Base-by-base conservation (phyloP, 2,797 vertebrate species). In the Rhyacichthys aspro region DNA sequence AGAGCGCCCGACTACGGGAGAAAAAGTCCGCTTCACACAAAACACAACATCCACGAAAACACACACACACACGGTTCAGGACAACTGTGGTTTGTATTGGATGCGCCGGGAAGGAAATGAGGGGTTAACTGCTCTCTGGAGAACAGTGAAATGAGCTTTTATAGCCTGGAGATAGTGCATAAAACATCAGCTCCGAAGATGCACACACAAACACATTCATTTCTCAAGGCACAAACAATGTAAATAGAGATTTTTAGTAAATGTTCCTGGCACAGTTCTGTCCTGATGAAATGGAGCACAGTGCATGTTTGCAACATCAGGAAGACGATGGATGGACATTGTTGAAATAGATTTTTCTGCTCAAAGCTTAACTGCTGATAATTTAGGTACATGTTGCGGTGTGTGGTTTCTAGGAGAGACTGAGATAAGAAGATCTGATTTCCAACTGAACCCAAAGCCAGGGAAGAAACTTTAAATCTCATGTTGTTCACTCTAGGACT, bases 101-200 rank as follows among this genome's bases (percentile, higher is more conserved):
- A 63, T 55, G 53, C 78, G 76, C 73, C 16, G 11, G 82, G 71
- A 79, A 85, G 83, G 84, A 88, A 83, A 82, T 63, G 68, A 79
- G 61, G 76, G 84, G 83, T 88, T 85, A 89, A 87, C 78, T 71
- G 71, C 62, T 87, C 78, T 78, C 78, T 36, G 43, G 65, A 78
- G 84, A 74, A 59, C 66, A 45, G 54, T 61, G 61, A 61, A 86
- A 81, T 63, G 58, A 85, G 73, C 17, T 54, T 72, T 73, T 52
- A 56, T 74, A 59, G 79, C 73, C 71, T 59, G 67, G 62, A 78
- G 78, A 76, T 7, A 14, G 19, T 41, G 66, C 64, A 72, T 66
- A 58, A 83, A 79, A 58, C 55, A 77, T 55, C 70, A 71, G 54
- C 39, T 53, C 36, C 47, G 59, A 65, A 81, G 49, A 70, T 34